These are phyloP conservation scores for Hippocampus zosterae DNA, from an alignment of 2,113 vertebrate species.

Conservation along the genomic window DNA sequence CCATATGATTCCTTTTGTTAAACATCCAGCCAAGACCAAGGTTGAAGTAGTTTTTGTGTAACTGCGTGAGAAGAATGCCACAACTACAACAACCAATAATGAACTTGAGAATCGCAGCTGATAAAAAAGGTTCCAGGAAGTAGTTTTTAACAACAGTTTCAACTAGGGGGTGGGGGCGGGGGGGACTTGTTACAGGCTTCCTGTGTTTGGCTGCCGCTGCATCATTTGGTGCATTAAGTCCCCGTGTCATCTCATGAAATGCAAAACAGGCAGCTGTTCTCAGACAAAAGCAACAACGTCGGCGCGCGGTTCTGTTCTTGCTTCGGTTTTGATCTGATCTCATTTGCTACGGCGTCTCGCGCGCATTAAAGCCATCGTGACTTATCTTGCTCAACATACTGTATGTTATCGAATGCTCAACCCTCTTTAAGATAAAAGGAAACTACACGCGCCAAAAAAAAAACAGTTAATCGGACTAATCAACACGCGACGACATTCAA, in stretches of 20 bases:
- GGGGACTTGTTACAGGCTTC: not conserved
- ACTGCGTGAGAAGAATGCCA: not conserved
- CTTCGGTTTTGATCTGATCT: slow-evolving; percentile 25
- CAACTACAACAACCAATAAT: not conserved
- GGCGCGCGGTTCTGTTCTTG: slow-evolving; percentile 26
- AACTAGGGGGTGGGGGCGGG: too few relatives aligned
- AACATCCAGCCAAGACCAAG: not conserved
- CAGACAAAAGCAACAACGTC: slow-evolving; percentile 21
- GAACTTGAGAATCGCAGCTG: slow-evolving; percentile 7
- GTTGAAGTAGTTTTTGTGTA: not conserved
- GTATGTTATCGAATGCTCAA: not conserved
- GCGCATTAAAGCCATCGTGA: slow-evolving; percentile 8
- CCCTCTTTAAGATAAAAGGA: not conserved
- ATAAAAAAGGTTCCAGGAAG: slow-evolving; percentile 22
- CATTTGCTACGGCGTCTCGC: slow-evolving; percentile 14
- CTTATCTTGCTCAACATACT: slow-evolving; percentile 9
- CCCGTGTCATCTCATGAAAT: slow-evolving; percentile 10
- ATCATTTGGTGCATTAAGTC: slow-evolving; percentile 17
- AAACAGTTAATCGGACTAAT: not conserved
- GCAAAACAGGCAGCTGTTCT: slow-evolving; percentile 31
- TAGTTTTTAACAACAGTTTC: not conserved
- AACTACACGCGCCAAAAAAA: not conserved
- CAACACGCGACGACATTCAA: not conserved
- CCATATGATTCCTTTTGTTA: not conserved
- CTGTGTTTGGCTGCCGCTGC: slow-evolving; percentile 9